These are phyloP conservation scores for Oryctes rhinoceros DNA, from an alignment of 1,140 invertebrate genomes.

Conservation along the genomic window DNA sequence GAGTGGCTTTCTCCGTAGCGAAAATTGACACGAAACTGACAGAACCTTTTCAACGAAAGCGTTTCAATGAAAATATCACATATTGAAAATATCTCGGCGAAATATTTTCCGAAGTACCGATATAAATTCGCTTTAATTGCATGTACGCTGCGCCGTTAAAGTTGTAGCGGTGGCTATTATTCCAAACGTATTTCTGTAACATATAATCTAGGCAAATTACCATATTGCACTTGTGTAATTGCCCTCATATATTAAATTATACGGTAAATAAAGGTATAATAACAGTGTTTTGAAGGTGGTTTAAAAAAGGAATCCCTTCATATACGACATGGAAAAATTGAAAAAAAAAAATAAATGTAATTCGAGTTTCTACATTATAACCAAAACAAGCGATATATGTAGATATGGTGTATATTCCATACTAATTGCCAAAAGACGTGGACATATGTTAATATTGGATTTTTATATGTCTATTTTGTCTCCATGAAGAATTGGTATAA, in stretches of 20 bases:
- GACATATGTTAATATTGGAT: too few species aligned
- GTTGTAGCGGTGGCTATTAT: background rate
- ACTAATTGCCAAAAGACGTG: too few species aligned
- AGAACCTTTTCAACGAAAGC: background rate
- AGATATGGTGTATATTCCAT: too few species aligned
- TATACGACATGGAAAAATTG: background rate
- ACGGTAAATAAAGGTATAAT: background rate
- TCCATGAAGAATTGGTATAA: too few species aligned
- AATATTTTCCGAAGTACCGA: background rate
- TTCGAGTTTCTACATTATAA: too few species aligned
- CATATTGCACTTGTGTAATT: constrained; percentile 1
- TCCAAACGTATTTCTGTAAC: background rate
- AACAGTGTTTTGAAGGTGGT: background rate
- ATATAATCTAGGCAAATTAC: background rate
- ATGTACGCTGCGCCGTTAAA: background rate
- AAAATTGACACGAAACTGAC: constrained; percentile 24
- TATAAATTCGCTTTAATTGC: background rate
- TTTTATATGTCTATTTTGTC: too few species aligned
- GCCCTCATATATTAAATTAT: background rate
- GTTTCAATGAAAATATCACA: constrained; percentile 22
- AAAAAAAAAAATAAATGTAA: background rate
- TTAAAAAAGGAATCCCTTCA: background rate
- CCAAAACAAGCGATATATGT: too few species aligned
- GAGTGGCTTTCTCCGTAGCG: background rate
- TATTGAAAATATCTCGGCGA: background rate